These are phyloP conservation scores for Parnassius smintheus DNA, from an alignment of 2,888 invertebrate genomes.

Conservation along the genomic window DNA sequence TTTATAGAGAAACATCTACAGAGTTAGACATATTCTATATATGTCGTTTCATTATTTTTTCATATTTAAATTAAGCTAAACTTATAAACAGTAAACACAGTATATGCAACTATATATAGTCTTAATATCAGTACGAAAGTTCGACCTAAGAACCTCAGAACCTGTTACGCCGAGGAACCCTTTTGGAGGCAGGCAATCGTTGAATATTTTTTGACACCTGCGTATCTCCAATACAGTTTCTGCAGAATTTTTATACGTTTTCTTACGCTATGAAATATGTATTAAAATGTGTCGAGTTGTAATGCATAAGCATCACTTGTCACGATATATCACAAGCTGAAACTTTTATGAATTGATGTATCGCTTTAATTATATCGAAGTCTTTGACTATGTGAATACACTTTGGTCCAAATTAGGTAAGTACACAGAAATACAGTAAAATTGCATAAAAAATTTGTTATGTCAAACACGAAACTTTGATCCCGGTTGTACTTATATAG, in stretches of 20 bases:
- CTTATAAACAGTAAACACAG: conserved; percentile 5
- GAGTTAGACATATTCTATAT: too few relatives aligned
- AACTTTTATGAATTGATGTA: conserved; percentile 18
- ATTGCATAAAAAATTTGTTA: neutral
- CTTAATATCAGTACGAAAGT: neutral
- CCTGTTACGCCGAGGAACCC: conserved; percentile 9
- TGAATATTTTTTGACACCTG: conserved; percentile 26
- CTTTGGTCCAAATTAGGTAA: conserved; percentile 13
- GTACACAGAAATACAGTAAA: neutral
- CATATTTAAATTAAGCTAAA: neutral
- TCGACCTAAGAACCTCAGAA: conserved; percentile 11
- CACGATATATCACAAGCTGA: conserved; percentile 23
- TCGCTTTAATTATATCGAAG: conserved; percentile 6
- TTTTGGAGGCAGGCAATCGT: conserved; percentile 12
- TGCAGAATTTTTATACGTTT: conserved; percentile 19
- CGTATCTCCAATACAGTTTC: conserved; percentile 23
- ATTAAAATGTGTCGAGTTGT: conserved; percentile 22
- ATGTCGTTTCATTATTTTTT: neutral
- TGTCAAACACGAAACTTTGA: conserved; percentile 7
- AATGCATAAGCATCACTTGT: conserved; percentile 25
- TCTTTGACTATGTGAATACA: conserved; percentile 2
- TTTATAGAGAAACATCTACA: too few relatives aligned
- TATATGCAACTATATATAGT: too few relatives aligned
- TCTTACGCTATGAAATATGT: conserved; percentile 25
- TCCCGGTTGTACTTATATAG: neutral